Percentiles rank a stretch among this genome's conserved stretches.
Conservation (phyloP, 64 coral and sea anemone genomes). For the Stichodactyla helianthus region DNA sequence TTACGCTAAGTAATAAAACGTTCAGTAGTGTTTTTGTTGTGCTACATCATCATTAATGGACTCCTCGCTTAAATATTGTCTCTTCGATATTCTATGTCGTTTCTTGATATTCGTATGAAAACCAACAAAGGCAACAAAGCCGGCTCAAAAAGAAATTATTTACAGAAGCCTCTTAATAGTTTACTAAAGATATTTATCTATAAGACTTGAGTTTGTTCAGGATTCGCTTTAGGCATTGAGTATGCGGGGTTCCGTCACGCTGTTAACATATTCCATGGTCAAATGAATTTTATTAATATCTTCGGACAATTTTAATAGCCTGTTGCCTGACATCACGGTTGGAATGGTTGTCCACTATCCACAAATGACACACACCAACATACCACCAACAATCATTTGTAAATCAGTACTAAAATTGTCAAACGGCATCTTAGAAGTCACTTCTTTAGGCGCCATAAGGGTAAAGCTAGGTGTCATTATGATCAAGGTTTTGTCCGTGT, state of each 20-base stretch:
- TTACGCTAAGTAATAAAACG: slow-evolving; percentile 1
- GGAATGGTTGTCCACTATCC: not conserved
- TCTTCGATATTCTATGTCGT: not conserved
- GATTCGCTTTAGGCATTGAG: not conserved
- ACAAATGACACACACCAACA: not conserved
- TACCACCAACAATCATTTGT: not conserved
- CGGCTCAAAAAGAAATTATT: not conserved
- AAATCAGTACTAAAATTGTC: not conserved
- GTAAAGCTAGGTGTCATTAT: not conserved
- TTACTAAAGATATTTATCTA: not conserved
- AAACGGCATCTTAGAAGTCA: not conserved
- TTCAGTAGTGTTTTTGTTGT: not conserved
- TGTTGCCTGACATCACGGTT: not conserved
- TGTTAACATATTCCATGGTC: not conserved
- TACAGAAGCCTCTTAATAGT: not conserved
- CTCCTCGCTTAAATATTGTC: not conserved
- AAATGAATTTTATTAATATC: too few relatives aligned
- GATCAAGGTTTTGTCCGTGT: not conserved
- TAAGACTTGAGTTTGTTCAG: not conserved
- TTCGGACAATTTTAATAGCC: not conserved
- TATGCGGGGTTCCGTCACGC: not conserved
- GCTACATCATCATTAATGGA: not conserved
- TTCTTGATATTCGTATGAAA: not conserved
- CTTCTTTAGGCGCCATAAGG: not conserved
- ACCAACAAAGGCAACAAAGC: not conserved